These are phyloP conservation scores for Helleia helle DNA, from an alignment of 2,888 invertebrate genomes.

Conservation along the genomic window DNA sequence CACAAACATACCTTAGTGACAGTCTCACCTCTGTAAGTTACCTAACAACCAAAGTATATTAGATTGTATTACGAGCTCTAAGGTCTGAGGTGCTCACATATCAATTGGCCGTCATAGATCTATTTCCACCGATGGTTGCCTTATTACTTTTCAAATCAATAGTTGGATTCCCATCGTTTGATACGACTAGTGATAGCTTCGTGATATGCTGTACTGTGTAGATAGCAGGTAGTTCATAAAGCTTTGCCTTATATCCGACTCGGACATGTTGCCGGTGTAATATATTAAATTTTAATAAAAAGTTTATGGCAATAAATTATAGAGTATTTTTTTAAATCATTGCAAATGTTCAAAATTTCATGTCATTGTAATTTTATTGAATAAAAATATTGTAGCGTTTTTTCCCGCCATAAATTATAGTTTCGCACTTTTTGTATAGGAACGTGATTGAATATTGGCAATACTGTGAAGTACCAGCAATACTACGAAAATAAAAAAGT, in stretches of 20 bases:
- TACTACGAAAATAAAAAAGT: neutral
- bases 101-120: constrained; percentile 32
- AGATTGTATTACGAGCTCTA: constrained; percentile 24
- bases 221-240: constrained; percentile 2
- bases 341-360: too few relatives aligned
- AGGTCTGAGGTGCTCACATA: constrained; percentile 33
- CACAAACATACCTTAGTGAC: constrained; percentile 25
- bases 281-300: constrained; percentile 6
- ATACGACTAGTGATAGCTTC: neutral
- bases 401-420: too few relatives aligned
- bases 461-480: constrained; percentile 1
- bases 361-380: too few relatives aligned
- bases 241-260: neutral
- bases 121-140: constrained; percentile 56
- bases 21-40: constrained; percentile 43
- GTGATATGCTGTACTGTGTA: neutral
- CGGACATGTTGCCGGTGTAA: constrained; percentile 1
- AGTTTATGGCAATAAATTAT: constrained; percentile 3
- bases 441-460: too few relatives aligned
- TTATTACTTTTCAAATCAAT: constrained; percentile 18
- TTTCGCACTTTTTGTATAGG: too few relatives aligned
- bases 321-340: constrained; percentile 1
- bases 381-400: too few relatives aligned
- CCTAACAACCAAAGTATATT: constrained; percentile 61
- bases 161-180: neutral